These are phyloP conservation scores for Eilema griseolum DNA, from an alignment of 2,888 invertebrate genomes.

Conservation along the genomic window DNA sequence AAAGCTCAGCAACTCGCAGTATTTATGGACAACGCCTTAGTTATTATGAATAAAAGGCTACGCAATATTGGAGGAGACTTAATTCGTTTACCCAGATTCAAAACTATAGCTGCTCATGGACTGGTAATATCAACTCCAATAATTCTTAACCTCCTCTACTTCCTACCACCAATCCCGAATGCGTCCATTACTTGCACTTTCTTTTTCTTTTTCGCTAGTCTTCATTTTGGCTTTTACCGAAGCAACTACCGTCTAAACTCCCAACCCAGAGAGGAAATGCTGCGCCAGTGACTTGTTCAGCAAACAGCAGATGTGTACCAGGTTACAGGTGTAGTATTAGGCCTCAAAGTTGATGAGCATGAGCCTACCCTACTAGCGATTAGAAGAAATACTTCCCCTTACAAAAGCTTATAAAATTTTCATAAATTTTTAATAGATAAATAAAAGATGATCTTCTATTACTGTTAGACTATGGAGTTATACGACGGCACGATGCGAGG, in stretches of 20 bases:
- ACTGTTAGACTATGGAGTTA: constrained; percentile 58
- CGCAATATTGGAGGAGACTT: constrained; percentile 39
- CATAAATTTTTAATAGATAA: too few relatives aligned
- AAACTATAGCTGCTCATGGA: constrained; percentile 41
- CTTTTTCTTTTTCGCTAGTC: neutral
- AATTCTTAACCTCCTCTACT: neutral
- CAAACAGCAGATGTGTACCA: neutral
- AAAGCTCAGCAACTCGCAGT: constrained; percentile 61
- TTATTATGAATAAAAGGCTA: constrained; percentile 54
- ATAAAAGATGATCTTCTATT: neutral
- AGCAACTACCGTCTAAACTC: neutral
- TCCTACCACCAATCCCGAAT: neutral
- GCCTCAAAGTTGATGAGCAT: neutral
- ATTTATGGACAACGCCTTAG: constrained; percentile 60
- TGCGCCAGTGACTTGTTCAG: neutral
- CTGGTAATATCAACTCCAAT: constrained; percentile 50
- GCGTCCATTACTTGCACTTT: neutral
- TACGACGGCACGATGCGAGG: constrained; percentile 65
- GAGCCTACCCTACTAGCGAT: too few relatives aligned
- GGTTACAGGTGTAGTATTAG: neutral
- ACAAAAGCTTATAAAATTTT: too few relatives aligned
- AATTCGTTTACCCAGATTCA: constrained; percentile 56
- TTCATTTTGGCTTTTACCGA: neutral
- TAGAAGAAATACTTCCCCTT: too few relatives aligned
- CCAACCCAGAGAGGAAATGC: neutral